phyloP scores from a whole-genome alignment of 2,797 vertebrate genomes.

The Acanthiza pusilla region DNA sequence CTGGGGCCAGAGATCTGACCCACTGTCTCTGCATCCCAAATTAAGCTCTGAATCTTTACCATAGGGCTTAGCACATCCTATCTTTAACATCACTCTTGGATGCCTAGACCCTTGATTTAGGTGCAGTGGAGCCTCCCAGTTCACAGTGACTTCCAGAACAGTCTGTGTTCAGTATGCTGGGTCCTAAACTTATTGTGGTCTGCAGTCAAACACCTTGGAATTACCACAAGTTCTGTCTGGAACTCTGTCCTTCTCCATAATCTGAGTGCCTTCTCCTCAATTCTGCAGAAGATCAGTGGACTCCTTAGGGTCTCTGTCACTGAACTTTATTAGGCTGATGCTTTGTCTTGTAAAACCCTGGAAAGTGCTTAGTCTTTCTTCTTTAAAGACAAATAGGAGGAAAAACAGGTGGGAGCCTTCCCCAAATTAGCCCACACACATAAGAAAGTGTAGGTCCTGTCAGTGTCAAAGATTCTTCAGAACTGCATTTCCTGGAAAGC shows the following conservation, averaged over 20 bases:
- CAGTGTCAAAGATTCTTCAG: background rate
- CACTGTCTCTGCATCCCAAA: background rate
- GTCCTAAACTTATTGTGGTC: background rate
- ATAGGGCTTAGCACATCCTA: background rate
- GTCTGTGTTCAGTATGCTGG: background rate
- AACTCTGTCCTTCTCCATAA: background rate
- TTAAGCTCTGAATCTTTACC: background rate
- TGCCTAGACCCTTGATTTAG: background rate
- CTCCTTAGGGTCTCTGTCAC: background rate
- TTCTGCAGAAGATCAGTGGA: accelerated
- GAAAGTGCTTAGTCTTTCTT: background rate
- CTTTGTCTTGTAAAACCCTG: background rate
- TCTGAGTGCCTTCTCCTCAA: background rate
- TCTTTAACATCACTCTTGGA: background rate
- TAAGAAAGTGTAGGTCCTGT: background rate
- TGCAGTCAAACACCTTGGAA: background rate
- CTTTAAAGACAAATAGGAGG: background rate
- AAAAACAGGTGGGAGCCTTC: background rate
- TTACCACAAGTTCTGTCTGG: background rate
- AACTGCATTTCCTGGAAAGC: background rate
- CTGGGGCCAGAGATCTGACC: background rate
- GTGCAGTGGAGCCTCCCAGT: background rate
- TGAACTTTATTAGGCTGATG: background rate
- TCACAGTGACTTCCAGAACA: background rate
- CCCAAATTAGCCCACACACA: background rate